phyloP scores from a whole-genome alignment of 2,888 invertebrate genomes.

The Spialia ferax region DNA sequence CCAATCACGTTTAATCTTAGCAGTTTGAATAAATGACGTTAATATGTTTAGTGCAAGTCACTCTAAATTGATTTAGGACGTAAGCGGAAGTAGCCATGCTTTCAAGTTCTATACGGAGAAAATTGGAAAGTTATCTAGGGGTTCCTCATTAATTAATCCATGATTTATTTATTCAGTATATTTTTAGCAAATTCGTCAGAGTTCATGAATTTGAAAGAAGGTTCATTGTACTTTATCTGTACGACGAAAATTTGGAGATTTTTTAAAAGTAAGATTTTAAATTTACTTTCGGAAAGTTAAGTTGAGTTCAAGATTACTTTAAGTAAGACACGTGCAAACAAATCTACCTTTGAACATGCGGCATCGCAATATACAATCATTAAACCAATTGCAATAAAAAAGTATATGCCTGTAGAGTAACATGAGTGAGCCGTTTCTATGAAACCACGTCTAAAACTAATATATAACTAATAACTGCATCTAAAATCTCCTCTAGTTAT shows the following conservation, averaged over 20 bases:
- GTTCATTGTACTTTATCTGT: background rate
- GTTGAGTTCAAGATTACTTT: slow-evolving; percentile 7
- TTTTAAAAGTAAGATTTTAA: background rate
- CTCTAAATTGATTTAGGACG: slow-evolving; percentile 43
- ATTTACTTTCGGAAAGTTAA: background rate
- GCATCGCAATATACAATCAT: slow-evolving; percentile 73
- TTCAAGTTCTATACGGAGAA: slow-evolving; percentile 29
- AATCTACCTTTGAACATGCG: slow-evolving; percentile 76
- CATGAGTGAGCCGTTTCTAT: slow-evolving; percentile 66
- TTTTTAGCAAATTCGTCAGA: background rate
- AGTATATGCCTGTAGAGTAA: slow-evolving; percentile 71
- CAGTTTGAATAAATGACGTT: too few relatives aligned
- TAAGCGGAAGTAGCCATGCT: slow-evolving; percentile 68
- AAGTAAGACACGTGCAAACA: slow-evolving; percentile 70
- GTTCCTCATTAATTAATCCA: background rate
- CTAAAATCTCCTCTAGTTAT: slow-evolving; percentile 58
- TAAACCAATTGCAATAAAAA: slow-evolving; percentile 55
- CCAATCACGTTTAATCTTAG: too few relatives aligned
- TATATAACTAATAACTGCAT: slow-evolving; percentile 52
- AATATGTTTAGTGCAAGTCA: too few relatives aligned
- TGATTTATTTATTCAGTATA: background rate
- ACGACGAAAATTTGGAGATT: background rate
- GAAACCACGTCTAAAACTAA: slow-evolving; percentile 69
- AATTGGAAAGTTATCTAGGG: slow-evolving; percentile 26
- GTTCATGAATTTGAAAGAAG: background rate